Conservation (phyloP, 1,140 invertebrate species). For the Dolichoris vasculosae region DNA sequence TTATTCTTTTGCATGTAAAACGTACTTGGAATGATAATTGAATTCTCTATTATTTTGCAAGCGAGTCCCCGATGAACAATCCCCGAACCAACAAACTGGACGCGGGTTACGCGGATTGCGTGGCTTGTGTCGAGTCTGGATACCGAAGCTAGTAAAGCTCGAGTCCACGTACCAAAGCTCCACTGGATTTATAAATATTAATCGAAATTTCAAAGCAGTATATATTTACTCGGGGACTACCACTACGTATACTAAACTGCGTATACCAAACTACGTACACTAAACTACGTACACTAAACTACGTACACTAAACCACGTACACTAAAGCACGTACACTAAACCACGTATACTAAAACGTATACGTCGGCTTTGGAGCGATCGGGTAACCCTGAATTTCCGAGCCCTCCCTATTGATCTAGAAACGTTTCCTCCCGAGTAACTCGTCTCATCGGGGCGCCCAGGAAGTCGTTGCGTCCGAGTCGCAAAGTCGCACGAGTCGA, state of each 20-base stretch:
- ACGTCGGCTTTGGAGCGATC: background rate
- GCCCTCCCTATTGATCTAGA: background rate
- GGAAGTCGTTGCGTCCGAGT: background rate
- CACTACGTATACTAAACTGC: too few relatives aligned
- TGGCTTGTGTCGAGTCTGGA: background rate
- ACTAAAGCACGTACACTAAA: too few relatives aligned
- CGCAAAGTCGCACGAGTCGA: constrained; percentile 33
- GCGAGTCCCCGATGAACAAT: background rate
- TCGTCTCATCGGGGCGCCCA: background rate
- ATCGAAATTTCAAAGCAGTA: background rate
- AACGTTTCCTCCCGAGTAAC: background rate
- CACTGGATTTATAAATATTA: constrained; percentile 4
- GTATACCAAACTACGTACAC: too few relatives aligned
- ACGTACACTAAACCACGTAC: too few relatives aligned
- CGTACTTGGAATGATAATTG: background rate
- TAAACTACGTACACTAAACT: too few relatives aligned
- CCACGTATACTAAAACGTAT: background rate
- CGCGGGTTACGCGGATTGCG: background rate
- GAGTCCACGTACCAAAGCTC: background rate
- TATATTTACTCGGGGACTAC: too few relatives aligned
- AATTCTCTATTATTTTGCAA: constrained; percentile 11
- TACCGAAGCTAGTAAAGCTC: background rate
- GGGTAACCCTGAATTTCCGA: background rate
- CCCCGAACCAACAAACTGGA: background rate
- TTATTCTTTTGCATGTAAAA: background rate